Evolutionary conservation across 1,140 invertebrate genomes (phyloP).

Genomic region (Radopholus similis): DNA sequence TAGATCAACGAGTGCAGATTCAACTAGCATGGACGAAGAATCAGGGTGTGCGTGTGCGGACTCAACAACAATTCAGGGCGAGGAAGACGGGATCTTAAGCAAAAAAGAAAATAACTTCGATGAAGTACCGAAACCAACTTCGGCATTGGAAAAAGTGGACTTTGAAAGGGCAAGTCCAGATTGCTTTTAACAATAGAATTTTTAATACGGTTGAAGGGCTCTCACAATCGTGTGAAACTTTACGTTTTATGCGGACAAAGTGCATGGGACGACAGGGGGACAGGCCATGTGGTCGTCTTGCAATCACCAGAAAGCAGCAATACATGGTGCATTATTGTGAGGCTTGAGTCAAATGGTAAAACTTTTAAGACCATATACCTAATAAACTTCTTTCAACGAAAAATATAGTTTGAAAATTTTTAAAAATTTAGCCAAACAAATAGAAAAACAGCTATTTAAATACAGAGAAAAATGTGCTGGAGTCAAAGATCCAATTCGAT

Average conservation of each 20-base stretch:
- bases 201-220: conserved; percentile 19
- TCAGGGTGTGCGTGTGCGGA: background rate
- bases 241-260: conserved; percentile 58
- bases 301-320: conserved; percentile 23
- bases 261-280: conserved; percentile 55
- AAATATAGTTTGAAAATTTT: background rate
- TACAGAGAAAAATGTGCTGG: conserved; percentile 57
- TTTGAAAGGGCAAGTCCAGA: conserved; percentile 31
- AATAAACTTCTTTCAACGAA: background rate
- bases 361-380: background rate
- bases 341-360: conserved; percentile 46
- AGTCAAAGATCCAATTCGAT: conserved; percentile 50
- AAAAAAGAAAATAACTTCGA: background rate
- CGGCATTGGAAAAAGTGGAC: conserved; percentile 22
- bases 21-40: background rate
- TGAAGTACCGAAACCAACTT: conserved; percentile 1
- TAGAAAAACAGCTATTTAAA: conserved; percentile 1
- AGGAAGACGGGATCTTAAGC: background rate
- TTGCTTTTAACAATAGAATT: conserved; percentile 10
- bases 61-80: background rate
- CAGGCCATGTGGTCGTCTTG: conserved; percentile 57
- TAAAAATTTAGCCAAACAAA: background rate
- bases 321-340: conserved; percentile 49
- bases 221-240: conserved; percentile 54
- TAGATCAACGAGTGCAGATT: background rate